Base-by-base conservation (phyloP, 1,140 invertebrate species). In the Leptopilina clavipes region DNA sequence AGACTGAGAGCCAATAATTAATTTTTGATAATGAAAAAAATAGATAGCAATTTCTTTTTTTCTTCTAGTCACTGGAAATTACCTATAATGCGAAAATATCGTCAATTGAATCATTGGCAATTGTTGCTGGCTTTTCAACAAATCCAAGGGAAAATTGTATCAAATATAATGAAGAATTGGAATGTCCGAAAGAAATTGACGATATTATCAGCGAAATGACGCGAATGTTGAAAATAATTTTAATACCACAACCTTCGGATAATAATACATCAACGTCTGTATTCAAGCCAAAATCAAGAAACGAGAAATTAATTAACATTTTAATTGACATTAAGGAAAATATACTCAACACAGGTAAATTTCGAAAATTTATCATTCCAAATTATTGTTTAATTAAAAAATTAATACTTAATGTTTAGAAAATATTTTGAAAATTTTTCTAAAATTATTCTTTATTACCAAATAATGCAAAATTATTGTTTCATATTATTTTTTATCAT, bases 1-100 rank as follows among this genome's bases (percentile, higher is more conserved):
- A n/a, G n/a, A n/a, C n/a, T n/a, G n/a, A n/a, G n/a, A n/a, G n/a
- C n/a, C n/a, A n/a, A n/a, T n/a, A n/a, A n/a, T n/a, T n/a, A n/a
- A n/a, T n/a, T n/a, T n/a, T n/a, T n/a, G n/a, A n/a, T n/a, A n/a
- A n/a, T n/a, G n/a, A n/a, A n/a, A n/a, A n/a, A n/a, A n/a, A n/a
- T n/a, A n/a, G n/a, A n/a, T n/a, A n/a, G n/a, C n/a, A n/a, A n/a
- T 40, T 40, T 40, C 9, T 40, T 40, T 40, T 40, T 40, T 37
- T 73, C 48, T 82, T 84, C 7, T 10, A 89, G 77, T 87, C 91
- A 11, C 89, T 98, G n/a, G 97, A 99, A 89, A 91, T 87, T 0
- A 94, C 93, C 3, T 94, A 94, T 85, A 92, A 93, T 70, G 90
- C 93, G 3, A 94, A 93, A 77, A 94, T 97, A 25, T 92, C 93